Evolutionary conservation across 2,113 vertebrate genomes (phyloP), one percentile per base, ranked within the genome.

Genomic region (Lophura nycthemera): DNA sequence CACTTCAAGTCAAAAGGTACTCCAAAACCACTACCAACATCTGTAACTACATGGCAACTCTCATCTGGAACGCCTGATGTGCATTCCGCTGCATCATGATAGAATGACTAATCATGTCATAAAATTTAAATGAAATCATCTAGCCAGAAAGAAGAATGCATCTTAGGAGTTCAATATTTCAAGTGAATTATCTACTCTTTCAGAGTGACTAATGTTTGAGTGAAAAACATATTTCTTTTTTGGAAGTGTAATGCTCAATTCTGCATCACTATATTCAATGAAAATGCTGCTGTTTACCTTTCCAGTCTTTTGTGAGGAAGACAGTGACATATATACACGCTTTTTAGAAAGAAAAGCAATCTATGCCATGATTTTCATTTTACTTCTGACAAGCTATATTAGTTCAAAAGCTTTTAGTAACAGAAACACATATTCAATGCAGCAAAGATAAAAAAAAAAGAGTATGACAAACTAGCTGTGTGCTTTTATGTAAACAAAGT

Each of bases 101-200:
- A 95, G 48, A 70, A 88, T 96, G 91, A 96, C 89, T 94, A 92
- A 95, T 88, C 82, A 47, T 57, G 59, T 76, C 92, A 90, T 91
- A 93, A 93, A 93, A 94, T 65, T 95, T 95, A 96, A 96, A 95
- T 90, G 21, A 94, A 96, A 92, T 89, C 22, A 92, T 93, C 78
- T 80, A 90, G 47, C 74, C 71, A 85, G 45, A 72, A 92, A 95
- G 57, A 95, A 90, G 65, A 89, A 96, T 63, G 54, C 67, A 78
- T 95, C 95, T 92, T 81, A 63, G 75, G 76, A 75, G 67, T 83
- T 83, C 77, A 88, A 76, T 96, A 95, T 86, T 96, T 96, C 87
- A 96, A 85, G 71, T 81, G 79, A 95, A 91, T 95, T 93, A 92
- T 93, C 45, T 88, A 7, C 70, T 95, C 89, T 87, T 92, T 94